Evolutionary conservation across 2,888 invertebrate genomes (phyloP), one percentile per base, ranked within the genome.

Genomic region (Aleiodes leptofemur): DNA sequence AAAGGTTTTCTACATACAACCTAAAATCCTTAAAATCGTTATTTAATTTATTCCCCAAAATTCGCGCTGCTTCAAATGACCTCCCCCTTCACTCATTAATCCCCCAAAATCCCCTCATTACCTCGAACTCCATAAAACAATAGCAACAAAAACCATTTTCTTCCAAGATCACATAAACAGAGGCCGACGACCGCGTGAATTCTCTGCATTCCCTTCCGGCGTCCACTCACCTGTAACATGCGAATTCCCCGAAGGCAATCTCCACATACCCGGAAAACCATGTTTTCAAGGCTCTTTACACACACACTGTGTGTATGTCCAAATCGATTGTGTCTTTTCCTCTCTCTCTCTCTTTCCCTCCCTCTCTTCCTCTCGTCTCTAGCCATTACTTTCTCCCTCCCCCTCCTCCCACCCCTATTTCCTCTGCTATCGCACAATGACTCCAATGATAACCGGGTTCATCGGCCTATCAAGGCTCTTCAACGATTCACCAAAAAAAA

Each of bases 391-490:
- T 38, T 38, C 50, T 51, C 14, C 8, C 1, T 68, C 7, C 68
- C 14, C 11, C 16, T 5, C 4, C 11, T 4, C 5, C 34, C 34
- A 23, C 29, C 8, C 11, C 29, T 11, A 64, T 23, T 38, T 16
- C 53, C 9, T 68, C 43, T 55, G 64, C 68, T 69, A 69, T 73
- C 66, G 68, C 57, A 56, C 73, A 68, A 73, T 73, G 73, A 59
- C 68, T 69, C 50, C 50, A 61, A 51, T 68, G 68, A 23, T 51
- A 51, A 53, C 13, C 14, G 69, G 43, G 74, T 59, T 74, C 70
- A 48, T 70, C 64, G 74, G 55, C 74, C 74, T 31, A 66, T 56
- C 70, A 61, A 69, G 69, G 61, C 61, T 43, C 48, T 14, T 48
- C 61, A 61, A 16, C 61, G 61, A 38, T 23, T n/a, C 11, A 51